Percentiles rank a stretch among this genome's conserved stretches.
phyloP scores from a whole-genome alignment of 2,888 invertebrate species.

The Epistrophe grossulariae region DNA sequence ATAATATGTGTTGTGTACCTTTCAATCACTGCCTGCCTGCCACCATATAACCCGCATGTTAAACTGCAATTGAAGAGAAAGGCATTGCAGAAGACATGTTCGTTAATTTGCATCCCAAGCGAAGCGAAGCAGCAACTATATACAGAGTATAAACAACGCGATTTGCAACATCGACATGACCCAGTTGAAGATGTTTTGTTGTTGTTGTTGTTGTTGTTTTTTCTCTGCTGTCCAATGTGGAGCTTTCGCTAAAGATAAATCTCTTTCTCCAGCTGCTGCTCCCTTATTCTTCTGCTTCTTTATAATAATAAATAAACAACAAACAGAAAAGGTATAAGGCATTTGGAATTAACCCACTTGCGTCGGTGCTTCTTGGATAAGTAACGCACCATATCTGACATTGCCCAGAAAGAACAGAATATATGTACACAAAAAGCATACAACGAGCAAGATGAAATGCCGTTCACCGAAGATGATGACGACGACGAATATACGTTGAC shows the following conservation, averaged over 20 bases:
- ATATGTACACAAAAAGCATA: conserved; percentile 32
- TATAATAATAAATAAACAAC: neutral
- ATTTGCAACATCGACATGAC: conserved; percentile 72
- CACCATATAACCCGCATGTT: conserved; percentile 47
- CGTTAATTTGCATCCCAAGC: conserved; percentile 73
- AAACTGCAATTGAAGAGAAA: conserved; percentile 54
- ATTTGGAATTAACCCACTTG: conserved; percentile 74
- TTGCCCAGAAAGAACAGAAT: conserved; percentile 50
- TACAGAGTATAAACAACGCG: conserved; percentile 1
- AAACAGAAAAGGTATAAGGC: conserved; percentile 51
- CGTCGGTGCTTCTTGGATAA: conserved; percentile 58
- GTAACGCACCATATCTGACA: conserved; percentile 75
- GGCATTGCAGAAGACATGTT: conserved; percentile 67
- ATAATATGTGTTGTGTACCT: conserved; percentile 36
- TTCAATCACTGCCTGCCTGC: conserved; percentile 62
- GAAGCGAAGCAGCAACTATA: conserved; percentile 37
- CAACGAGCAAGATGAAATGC: conserved; percentile 67
- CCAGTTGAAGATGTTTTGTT: conserved; percentile 64
- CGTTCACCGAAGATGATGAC: conserved; percentile 56
- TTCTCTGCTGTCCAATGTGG: conserved; percentile 6
- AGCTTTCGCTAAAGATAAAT: conserved; percentile 68
- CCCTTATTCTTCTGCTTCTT: conserved; percentile 22
- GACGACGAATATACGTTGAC: conserved; percentile 44
- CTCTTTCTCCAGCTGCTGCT: conserved; percentile 55
- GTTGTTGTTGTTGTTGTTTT: neutral